Percentiles rank a stretch among this genome's conserved stretches.
These are phyloP conservation scores for Echiichthys vipera DNA, from an alignment of 2,797 vertebrate genomes.

Conservation along the genomic window DNA sequence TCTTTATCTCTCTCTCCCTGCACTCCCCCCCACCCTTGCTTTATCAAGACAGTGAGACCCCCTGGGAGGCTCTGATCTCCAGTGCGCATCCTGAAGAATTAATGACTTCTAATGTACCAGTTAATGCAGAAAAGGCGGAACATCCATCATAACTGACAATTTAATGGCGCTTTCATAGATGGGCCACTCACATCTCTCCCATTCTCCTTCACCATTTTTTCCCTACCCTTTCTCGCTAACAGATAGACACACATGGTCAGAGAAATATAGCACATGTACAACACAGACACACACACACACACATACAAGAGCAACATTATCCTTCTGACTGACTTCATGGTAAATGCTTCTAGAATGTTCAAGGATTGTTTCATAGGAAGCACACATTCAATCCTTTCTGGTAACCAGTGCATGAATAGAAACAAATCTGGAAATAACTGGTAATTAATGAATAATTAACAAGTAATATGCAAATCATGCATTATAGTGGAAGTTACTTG, in stretches of 20 bases:
- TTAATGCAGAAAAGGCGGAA: conserved; percentile 87
- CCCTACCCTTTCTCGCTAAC: conserved; percentile 7
- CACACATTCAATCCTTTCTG: conserved; percentile 28
- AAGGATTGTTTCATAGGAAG: conserved; percentile 18
- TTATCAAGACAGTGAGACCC: conserved; percentile 77
- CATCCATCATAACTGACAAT: conserved; percentile 89
- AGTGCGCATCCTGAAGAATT: conserved; percentile 88
- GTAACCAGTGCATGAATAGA: not conserved
- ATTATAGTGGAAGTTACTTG: not conserved
- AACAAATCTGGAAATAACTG: conserved; percentile 4
- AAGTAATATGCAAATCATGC: conserved; percentile 6
- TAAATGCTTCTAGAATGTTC: conserved; percentile 47
- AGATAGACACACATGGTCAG: conserved; percentile 22
- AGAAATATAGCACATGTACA: not conserved
- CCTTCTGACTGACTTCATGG: conserved; percentile 22
- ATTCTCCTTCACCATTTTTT: conserved; percentile 65
- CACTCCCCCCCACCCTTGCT: conserved; percentile 38
- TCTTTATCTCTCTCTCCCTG: conserved; percentile 57
- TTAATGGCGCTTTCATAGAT: conserved; percentile 86
- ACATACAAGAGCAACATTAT: conserved; percentile 29
- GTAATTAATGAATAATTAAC: not conserved
- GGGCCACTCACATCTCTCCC: conserved; percentile 77
- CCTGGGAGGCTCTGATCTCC: conserved; percentile 83
- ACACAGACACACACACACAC: not conserved
- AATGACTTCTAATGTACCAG: conserved; percentile 89